Conservation (phyloP, 2,113 vertebrate species). For the Strigops habroptila region DNA sequence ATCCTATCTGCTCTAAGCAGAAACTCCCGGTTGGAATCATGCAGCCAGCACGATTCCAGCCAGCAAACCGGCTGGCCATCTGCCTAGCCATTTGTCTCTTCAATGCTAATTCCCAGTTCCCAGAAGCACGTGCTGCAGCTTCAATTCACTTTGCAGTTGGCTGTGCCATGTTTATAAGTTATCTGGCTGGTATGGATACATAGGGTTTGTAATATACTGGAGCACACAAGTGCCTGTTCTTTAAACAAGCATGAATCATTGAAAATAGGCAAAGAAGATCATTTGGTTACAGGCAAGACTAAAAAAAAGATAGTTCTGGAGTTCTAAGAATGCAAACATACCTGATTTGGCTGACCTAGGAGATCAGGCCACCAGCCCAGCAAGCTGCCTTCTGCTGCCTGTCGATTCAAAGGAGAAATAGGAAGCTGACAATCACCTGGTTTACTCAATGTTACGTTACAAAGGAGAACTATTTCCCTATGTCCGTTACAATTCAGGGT, state of each 20-base stretch:
- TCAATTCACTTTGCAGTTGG: neutral
- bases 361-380: neutral
- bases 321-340: neutral
- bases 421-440: neutral
- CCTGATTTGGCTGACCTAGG: neutral
- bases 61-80: conserved; percentile 31
- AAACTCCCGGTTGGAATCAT: conserved; percentile 23
- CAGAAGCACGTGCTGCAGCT: neutral
- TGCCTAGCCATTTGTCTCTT: conserved; percentile 44
- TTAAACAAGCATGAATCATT: neutral
- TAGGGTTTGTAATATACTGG: neutral
- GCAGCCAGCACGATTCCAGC: conserved; percentile 1
- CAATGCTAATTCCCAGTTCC: conserved; percentile 31
- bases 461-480: neutral
- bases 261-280: neutral
- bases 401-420: neutral
- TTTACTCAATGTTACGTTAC: neutral
- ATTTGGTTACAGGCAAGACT: neutral
- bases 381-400: neutral
- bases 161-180: neutral
- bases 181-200: neutral
- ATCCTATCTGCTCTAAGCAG: conserved; percentile 44
- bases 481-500: neutral
- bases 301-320: neutral
- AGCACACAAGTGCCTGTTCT: neutral